These are phyloP conservation scores for Clivina fossor DNA, from an alignment of 2,888 invertebrate species.

Conservation along the genomic window DNA sequence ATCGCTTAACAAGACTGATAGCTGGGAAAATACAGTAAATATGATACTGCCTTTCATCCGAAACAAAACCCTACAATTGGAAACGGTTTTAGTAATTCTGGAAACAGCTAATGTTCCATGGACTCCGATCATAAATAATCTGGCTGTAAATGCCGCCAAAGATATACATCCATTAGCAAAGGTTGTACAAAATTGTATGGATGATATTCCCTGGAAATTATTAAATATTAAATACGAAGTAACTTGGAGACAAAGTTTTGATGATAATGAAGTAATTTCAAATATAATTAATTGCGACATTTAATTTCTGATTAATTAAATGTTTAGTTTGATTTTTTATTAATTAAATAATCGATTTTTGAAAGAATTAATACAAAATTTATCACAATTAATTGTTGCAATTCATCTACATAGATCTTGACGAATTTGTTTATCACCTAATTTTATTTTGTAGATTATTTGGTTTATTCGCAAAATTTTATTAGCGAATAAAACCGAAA, in stretches of 20 bases:
- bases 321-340: conserved; percentile 14
- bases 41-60: conserved; percentile 50
- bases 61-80: conserved; percentile 45
- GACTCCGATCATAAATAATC: conserved; percentile 43
- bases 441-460: conserved; percentile 41
- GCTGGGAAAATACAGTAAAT: conserved; percentile 49
- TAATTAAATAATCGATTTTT: neutral
- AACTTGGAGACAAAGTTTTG: no score
- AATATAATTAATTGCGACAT: conserved; percentile 5
- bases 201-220: conserved; percentile 51
- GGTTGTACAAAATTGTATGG: conserved; percentile 49
- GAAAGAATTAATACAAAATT: no score
- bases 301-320: conserved; percentile 9
- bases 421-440: neutral
- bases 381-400: no score
- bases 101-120: conserved; percentile 46
- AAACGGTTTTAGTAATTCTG: conserved; percentile 43
- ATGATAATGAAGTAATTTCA: conserved; percentile 43
- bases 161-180: conserved; percentile 48
- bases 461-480: conserved; percentile 47
- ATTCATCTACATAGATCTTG: no score
- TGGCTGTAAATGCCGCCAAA: conserved; percentile 42
- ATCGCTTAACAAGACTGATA: no score
- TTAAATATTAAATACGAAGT: conserved; percentile 54
- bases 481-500: conserved; percentile 48